phyloP scores from a whole-genome alignment of 2,113 vertebrate genomes.

The Macaca nemestrina region DNA sequence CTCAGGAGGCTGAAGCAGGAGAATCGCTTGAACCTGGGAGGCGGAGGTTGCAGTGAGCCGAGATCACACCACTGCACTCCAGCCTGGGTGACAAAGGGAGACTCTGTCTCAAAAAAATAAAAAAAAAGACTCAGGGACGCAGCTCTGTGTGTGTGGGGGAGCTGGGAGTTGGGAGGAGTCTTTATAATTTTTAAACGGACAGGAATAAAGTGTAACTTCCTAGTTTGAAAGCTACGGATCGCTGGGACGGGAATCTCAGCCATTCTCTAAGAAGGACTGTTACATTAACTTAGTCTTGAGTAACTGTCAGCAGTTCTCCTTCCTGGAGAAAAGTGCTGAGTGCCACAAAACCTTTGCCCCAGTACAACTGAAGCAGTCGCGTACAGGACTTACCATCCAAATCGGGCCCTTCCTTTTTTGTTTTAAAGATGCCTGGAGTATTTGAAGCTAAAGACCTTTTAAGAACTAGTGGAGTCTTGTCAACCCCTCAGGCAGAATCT shows the following conservation, averaged over 20 bases:
- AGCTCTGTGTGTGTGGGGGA: too few relatives aligned
- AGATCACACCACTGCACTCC: too few relatives aligned
- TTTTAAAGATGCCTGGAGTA: not conserved
- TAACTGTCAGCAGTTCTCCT: not conserved
- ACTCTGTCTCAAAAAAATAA: too few relatives aligned
- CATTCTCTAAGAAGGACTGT: not conserved
- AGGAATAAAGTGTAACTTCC: not conserved
- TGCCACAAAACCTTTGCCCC: not conserved
- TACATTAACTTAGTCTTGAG: not conserved
- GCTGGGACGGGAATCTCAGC: not conserved
- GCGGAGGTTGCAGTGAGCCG: too few relatives aligned
- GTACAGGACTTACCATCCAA: accelerated
- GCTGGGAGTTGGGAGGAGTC: too few relatives aligned
- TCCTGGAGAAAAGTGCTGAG: not conserved
- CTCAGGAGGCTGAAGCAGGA: too few relatives aligned
- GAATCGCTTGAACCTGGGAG: too few relatives aligned
- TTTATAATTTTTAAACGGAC: not conserved
- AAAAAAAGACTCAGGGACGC: not conserved
- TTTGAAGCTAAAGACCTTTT: not conserved
- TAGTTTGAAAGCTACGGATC: not conserved
- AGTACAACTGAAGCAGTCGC: not conserved
- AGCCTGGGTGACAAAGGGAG: too few relatives aligned
- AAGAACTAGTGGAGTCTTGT: not conserved
- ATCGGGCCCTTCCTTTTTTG: not conserved
- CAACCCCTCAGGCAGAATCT: too few relatives aligned